Evolutionary conservation across 1,140 invertebrate genomes (phyloP), one percentile per base, ranked within the genome.

Genomic region (Armadillidium nasatum): DNA sequence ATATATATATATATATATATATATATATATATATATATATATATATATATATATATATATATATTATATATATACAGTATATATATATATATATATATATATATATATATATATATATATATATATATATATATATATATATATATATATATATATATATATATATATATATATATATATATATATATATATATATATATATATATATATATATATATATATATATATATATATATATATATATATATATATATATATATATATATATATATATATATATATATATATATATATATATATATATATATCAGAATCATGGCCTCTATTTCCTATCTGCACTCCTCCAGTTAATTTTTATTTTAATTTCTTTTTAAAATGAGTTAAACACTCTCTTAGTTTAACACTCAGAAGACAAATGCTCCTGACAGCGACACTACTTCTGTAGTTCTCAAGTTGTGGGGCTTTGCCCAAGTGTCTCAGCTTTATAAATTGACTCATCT

Each of bases 201-300:
- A 72, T 72, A 44, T 44, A 44, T 44, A 43, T 44, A 71, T 33
- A 33, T 33, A 33, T 71, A 71, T 44, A 44, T 15, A 71, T 44
- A 44, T 15, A 71, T 44, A 33, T 15, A 71, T 4, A 33, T 33
- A 71, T 71, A 71, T 71, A 71, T 71, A 71, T 71, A 71, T 71
- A 71, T 71, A 71, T 71, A 71, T 71, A 71, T 71, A 71, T 71
- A 71, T 71, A 71, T 71, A 71, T 71, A 71, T 71, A 71, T 71
- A 71, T 71, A 71, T 71, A 71, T 71, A 22, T n/a, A n/a, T n/a
- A n/a, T n/a, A n/a, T n/a, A n/a, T n/a, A n/a, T n/a, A n/a, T n/a
- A n/a, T n/a, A n/a, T n/a, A n/a, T n/a, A n/a, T n/a, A n/a, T n/a
- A n/a, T n/a, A n/a, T n/a, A n/a, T n/a, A n/a, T n/a, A n/a, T n/a